These are phyloP conservation scores for Polydrusus cervinus DNA, from an alignment of 2,888 invertebrate genomes.

Conservation along the genomic window DNA sequence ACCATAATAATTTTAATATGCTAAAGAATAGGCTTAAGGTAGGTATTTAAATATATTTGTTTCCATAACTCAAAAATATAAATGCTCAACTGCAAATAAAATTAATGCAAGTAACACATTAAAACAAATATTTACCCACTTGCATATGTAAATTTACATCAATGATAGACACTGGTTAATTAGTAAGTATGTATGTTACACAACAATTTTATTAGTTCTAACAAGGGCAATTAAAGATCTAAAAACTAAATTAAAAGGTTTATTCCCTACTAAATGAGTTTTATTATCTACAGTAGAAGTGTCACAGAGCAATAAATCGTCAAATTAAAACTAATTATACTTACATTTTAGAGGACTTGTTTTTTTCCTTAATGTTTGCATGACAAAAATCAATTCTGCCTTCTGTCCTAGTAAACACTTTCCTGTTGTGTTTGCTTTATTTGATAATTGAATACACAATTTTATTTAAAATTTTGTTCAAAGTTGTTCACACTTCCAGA, in stretches of 20 bases:
- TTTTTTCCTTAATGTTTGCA: slow-evolving; percentile 95
- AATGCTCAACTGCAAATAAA: background rate
- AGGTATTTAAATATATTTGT: too few species aligned
- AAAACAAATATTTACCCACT: slow-evolving; percentile 6
- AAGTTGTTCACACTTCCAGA: slow-evolving; percentile 39
- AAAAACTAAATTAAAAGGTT: slow-evolving; percentile 13
- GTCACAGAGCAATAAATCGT: background rate
- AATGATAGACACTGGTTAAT: background rate
- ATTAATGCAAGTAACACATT: slow-evolving; percentile 6
- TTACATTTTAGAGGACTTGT: slow-evolving; percentile 96
- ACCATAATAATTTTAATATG: too few species aligned
- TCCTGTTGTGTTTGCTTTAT: slow-evolving; percentile 29
- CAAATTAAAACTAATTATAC: slow-evolving; percentile 68
- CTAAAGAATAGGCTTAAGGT: too few species aligned
- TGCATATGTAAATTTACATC: background rate
- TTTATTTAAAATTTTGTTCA: slow-evolving; percentile 31
- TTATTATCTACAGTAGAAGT: background rate
- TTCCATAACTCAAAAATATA: too few species aligned
- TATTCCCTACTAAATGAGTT: background rate
- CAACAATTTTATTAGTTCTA: slow-evolving; percentile 3
- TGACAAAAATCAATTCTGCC: slow-evolving; percentile 65
- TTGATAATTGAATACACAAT: slow-evolving; percentile 11
- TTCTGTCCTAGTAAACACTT: background rate
- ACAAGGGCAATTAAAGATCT: slow-evolving; percentile 6
- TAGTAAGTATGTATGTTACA: slow-evolving; percentile 9